Conservation (phyloP, 2,113 vertebrate species). For the Camelus dromedarius region DNA sequence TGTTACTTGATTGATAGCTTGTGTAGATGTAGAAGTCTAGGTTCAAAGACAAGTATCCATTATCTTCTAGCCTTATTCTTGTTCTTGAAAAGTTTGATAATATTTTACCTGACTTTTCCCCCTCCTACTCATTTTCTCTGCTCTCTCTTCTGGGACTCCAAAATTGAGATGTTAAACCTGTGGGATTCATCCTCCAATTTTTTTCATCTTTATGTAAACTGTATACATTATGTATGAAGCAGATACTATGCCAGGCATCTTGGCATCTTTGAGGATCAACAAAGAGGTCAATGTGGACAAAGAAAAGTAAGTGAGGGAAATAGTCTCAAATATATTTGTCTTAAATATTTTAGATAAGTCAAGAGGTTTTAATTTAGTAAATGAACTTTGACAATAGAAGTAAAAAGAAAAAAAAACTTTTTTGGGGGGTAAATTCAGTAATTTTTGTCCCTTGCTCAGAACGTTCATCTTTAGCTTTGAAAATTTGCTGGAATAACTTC, state of each 20-base stretch:
- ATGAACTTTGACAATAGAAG: conserved; percentile 7
- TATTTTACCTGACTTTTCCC: background rate
- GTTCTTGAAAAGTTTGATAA: background rate
- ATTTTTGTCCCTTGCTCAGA: conserved; percentile 8
- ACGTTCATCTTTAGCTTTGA: conserved; percentile 10
- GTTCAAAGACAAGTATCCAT: conserved; percentile 12
- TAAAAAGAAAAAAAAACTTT: background rate
- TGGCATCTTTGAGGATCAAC: background rate
- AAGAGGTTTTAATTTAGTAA: background rate
- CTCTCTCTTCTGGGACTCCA: background rate
- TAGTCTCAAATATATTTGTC: background rate
- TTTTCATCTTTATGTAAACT: background rate
- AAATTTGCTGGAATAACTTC: background rate
- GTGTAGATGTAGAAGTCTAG: background rate
- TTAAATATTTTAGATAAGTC: conserved; percentile 19
- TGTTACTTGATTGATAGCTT: background rate
- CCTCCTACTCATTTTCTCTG: background rate
- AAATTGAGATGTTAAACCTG: background rate
- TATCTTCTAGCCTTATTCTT: background rate
- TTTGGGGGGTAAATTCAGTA: background rate
- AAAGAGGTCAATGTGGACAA: background rate
- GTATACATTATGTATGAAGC: background rate
- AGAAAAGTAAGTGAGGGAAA: background rate
- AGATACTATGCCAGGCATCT: background rate
- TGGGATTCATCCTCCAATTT: background rate